These are phyloP conservation scores for Pachypanchax playfairii DNA, from an alignment of 2,113 vertebrate species.

Conservation along the genomic window DNA sequence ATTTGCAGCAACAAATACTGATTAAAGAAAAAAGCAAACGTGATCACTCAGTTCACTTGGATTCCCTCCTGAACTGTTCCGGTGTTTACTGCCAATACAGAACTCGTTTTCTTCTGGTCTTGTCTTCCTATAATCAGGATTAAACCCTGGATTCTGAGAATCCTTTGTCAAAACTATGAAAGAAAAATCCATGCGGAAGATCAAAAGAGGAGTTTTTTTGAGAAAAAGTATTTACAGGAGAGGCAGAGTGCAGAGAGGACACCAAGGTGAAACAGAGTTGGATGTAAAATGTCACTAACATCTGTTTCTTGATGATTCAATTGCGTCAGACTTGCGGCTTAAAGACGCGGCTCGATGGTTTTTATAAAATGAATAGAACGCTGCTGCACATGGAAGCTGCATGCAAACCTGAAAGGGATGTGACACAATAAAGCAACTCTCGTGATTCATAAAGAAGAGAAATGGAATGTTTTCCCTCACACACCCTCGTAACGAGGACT, in stretches of 20 bases:
- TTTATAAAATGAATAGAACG: slow-evolving; percentile 28
- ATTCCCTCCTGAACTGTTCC: slow-evolving; percentile 50
- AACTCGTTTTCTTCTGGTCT: slow-evolving; percentile 52
- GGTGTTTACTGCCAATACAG: slow-evolving; percentile 51
- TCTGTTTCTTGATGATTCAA: slow-evolving; percentile 68
- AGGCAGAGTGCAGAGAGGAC: slow-evolving; percentile 31
- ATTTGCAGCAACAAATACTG: no score
- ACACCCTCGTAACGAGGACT: slow-evolving; percentile 42
- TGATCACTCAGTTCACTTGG: slow-evolving; percentile 50
- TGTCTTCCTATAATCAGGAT: slow-evolving; percentile 28
- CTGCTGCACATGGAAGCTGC: slow-evolving; percentile 21
- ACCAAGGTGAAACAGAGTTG: slow-evolving; percentile 43
- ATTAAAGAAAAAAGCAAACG: no score
- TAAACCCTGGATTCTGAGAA: no score
- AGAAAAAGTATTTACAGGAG: slow-evolving; percentile 21
- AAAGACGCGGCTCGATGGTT: slow-evolving; percentile 24
- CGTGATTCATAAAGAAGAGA: slow-evolving; percentile 36
- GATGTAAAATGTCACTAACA: slow-evolving; percentile 65
- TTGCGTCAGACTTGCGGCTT: slow-evolving; percentile 28
- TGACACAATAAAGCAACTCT: background rate
- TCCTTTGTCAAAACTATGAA: no score
- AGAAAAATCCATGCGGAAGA: background rate
- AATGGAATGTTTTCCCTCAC: slow-evolving; percentile 10
- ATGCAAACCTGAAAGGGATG: slow-evolving; percentile 25
- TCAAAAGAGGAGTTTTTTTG: slow-evolving; percentile 39